Base-by-base conservation (phyloP, 1,140 invertebrate genomes). In the Psix sp. region DNA sequence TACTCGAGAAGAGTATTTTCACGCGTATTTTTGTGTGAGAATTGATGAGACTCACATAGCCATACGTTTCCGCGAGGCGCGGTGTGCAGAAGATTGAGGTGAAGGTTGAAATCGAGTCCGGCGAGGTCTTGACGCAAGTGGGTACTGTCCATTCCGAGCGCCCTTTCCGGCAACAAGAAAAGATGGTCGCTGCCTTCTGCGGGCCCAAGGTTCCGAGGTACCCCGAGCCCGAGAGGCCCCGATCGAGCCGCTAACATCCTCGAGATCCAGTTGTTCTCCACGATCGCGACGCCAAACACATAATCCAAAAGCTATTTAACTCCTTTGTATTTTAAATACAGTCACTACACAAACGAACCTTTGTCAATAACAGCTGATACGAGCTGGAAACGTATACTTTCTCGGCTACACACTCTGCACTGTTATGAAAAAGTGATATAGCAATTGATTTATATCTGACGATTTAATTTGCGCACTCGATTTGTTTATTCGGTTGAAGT, bases 51-150 rank as follows among this genome's bases (percentile, higher is more conserved):
- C 89, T 90, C 81, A 90, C 89, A 90, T 85, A 90, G 88, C 89
- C 89, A 90, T 49, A 90, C 88, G 84, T 90, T 90, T 74, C 90
- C 90, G 70, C 87, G 86, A 10, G 89, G 89, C 21, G 88, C 88
- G n/a, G 85, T 86, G 77, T 89, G 89, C 26, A 90, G 84, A 5
- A 84, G 80, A 62, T 86, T 86, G 14, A 89, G 82, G 60, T 89
- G 88, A 52, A 89, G 84, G 76, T 88, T 89, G 80, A 91, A 90
- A 76, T 90, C 88, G 13, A 91, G 85, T 13, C 89, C 87, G 18
- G 89, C 89, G 10, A 91, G 85, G 71, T 91, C 90, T 76, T 90
- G 87, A 15, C 89, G 81, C 42, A 91, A 82, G 52, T 88, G 87
- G 7, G 86, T 86, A 57, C 87, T 89, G 79, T 90, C 90, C 90